Percentiles rank a stretch among this genome's conserved stretches.
These are phyloP conservation scores for Macaria notata DNA, from an alignment of 2,888 invertebrate species.

Conservation along the genomic window DNA sequence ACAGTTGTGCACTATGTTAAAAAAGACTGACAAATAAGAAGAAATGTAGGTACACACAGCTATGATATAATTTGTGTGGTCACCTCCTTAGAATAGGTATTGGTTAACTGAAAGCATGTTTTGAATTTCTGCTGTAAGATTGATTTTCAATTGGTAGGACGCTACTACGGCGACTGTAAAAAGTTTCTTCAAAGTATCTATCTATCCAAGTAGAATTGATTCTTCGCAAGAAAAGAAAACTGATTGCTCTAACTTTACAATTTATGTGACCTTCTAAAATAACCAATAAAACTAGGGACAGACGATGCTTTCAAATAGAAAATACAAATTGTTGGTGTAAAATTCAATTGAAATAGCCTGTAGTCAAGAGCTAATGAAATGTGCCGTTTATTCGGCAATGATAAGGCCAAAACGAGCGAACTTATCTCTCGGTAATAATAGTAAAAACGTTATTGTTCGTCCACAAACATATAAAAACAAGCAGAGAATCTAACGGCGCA, in stretches of 20 bases:
- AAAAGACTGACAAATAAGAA: no score
- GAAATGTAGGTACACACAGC: no score
- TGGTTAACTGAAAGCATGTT: no score
- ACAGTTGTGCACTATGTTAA: no score
- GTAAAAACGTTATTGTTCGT: slow-evolving; percentile 53
- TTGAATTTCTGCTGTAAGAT: no score
- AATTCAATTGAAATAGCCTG: slow-evolving; percentile 21
- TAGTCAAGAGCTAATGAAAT: slow-evolving; percentile 33
- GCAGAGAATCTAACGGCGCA: slow-evolving; percentile 57
- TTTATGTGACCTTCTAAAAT: slow-evolving; percentile 8
- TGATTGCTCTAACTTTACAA: background rate
- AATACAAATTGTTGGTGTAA: slow-evolving; percentile 14
- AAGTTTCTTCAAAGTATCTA: no score
- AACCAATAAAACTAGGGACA: slow-evolving; percentile 3
- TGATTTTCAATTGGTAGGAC: no score
- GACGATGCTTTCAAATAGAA: slow-evolving; percentile 11
- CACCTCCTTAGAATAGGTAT: no score
- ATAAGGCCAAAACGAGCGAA: slow-evolving; percentile 41
- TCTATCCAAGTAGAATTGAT: no score
- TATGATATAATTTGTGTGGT: no score
- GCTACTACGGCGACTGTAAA: no score
- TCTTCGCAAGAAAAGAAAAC: no score
- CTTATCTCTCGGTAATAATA: slow-evolving; percentile 57
- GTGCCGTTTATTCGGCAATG: slow-evolving; percentile 41
- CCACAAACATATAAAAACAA: slow-evolving; percentile 53